Base-by-base conservation (phyloP, 1,140 invertebrate genomes). In the Heliothis subflexa region DNA sequence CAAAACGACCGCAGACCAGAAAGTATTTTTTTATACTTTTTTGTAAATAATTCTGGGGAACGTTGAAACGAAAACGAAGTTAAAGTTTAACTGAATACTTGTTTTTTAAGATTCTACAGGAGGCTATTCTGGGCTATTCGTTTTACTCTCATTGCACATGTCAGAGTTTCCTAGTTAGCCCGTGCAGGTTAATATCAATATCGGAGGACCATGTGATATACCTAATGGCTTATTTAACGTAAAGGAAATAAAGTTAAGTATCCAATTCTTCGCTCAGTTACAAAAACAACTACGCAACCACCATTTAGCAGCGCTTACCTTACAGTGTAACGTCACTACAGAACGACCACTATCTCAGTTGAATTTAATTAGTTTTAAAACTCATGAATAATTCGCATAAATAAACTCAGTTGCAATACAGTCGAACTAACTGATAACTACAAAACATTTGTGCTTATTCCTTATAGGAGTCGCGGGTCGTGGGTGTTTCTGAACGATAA, bases 341-440 rank as follows among this genome's bases (percentile, higher is more conserved):
- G 62, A 68, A 50, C 61, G 16, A 64, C 18, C 47, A 25, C 25
- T 71, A 71, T 71, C 68, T 14, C 21, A 16, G 21, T 54, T 54
- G 68, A 71, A 71, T 71, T 68, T 68, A 71, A 71, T 71, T 71
- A 71, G 68, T 71, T 71, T 71, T 55, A 55, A 71, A 71, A 52
- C 49, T 64, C 21, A 71, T 71, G 68, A 71, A 71, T 71, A 54
- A 71, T 71, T 71, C 50, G 50, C 49, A 68, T 52, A 68, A 50
- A 50, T 68, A 68, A 71, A 71, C 18, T 50, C 25, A 25, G 55
- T 57, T 57, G 59, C 59, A 62, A 62, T 33, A 25, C 59, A 62
- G 13, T 16, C 9, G 28, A 40, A 68, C 61, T 64, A 18, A 18
- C 40, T 50, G 64, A 68, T 68, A 50, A 52, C 45, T 68, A 66